Base-by-base conservation (phyloP, 2,113 vertebrate species). In the Periophthalmus modestus region DNA sequence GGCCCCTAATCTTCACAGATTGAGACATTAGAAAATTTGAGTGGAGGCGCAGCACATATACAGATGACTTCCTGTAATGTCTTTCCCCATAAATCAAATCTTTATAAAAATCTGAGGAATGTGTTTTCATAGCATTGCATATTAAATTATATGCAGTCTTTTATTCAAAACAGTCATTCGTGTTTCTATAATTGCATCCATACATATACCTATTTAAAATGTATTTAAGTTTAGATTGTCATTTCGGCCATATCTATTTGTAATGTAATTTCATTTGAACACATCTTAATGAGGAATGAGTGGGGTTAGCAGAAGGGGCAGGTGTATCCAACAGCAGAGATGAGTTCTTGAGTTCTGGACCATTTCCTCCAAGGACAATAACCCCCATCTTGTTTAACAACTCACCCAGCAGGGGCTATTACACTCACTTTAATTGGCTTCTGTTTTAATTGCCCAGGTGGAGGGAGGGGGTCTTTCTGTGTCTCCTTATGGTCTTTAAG, bases 351-450 rank as follows among this genome's bases (percentile, higher is more conserved):
- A 86, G 93, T 96, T 96, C 95, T 94, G 93, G 85, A 68, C 94
- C 86, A 89, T 94, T 96, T 94, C 93, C 90, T 94, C 88, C 88
- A 91, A 94, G 93, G 94, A 95, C 94, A 94, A 94, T 95, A 95
- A 95, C 94, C 95, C 94, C 94, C 91, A 93, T 95, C 94, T 95
- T 95, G 94, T 95, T 95, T 95, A 95, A 95, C 95, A 95, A 91
- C 95, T 92, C 93, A 91, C 93, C 91, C 94, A 91, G 91, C 93
- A 94, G 93, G 94, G 90, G 89, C 94, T 93, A 96, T 95, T 94
- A 94, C 90, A 89, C 91, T 91, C 85, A 81, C 91, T 95, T 96
- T 96, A 96, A 96, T 96, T 95, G 93, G 90, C 93, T 95, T 73
- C 89, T 82, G 83, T 83, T 94, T 95, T 95, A 96, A 95, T 94